These are phyloP conservation scores for Heliothis peltigera DNA, from an alignment of 2,888 invertebrate genomes.

Conservation along the genomic window DNA sequence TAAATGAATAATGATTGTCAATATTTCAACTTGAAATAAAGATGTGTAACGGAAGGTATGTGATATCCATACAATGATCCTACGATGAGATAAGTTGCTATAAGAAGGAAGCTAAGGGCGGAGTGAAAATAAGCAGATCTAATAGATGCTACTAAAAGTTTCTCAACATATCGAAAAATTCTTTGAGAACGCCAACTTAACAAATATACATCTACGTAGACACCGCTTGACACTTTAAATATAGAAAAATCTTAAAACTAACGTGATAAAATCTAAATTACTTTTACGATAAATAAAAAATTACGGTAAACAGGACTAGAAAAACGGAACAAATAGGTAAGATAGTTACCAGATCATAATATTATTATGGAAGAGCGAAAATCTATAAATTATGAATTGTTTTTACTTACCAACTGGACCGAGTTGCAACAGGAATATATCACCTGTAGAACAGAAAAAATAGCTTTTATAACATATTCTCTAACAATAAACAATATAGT, in stretches of 20 bases:
- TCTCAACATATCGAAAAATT: too few species aligned
- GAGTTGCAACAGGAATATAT: conserved; percentile 49
- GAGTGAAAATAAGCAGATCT: neutral
- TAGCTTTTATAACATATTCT: neutral
- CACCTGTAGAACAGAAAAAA: conserved; percentile 62
- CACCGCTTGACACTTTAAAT: conserved; percentile 9
- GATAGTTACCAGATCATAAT: conserved; percentile 31
- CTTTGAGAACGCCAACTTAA: neutral
- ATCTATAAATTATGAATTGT: neutral
- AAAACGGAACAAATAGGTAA: conserved; percentile 5
- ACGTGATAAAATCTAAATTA: conserved; percentile 15
- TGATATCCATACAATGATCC: neutral
- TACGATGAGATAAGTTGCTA: neutral
- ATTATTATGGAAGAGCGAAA: conserved; percentile 12
- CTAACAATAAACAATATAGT: neutral
- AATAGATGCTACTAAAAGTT: too few species aligned
- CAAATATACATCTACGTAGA: neutral
- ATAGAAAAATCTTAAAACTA: conserved; percentile 16
- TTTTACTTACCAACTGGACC: conserved; percentile 70
- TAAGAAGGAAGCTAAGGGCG: neutral
- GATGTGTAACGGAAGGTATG: neutral
- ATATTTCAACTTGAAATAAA: neutral
- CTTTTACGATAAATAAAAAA: conserved; percentile 26
- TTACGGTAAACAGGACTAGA: conserved; percentile 24
- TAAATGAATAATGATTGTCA: neutral